Percentiles rank a stretch among this genome's conserved stretches.
phyloP scores from a whole-genome alignment of 1,140 invertebrate genomes.

The Papilio helenus region DNA sequence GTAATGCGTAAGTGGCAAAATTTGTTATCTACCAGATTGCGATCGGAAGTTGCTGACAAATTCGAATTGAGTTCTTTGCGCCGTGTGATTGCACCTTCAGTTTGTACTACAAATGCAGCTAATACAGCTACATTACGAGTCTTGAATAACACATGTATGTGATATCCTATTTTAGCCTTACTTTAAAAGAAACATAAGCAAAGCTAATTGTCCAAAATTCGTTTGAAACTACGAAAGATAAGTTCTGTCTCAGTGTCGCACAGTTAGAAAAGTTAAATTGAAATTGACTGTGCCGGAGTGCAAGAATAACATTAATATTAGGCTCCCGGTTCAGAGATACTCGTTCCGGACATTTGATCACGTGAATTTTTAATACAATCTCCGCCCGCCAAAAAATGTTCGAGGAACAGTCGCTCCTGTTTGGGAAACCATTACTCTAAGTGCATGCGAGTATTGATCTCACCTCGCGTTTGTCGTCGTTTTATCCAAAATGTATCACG shows the following conservation, averaged over 20 bases:
- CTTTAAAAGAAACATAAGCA: not conserved
- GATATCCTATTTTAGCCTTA: not conserved
- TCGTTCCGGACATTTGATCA: slow-evolving; percentile 57
- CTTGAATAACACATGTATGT: too few species aligned
- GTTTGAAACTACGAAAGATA: slow-evolving; percentile 17
- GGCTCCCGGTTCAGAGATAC: slow-evolving; percentile 45
- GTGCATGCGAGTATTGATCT: slow-evolving; percentile 59
- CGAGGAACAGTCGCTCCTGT: slow-evolving; percentile 52
- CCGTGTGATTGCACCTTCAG: too few species aligned
- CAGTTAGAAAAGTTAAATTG: slow-evolving; percentile 49
- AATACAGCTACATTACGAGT: too few species aligned
- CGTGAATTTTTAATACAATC: slow-evolving; percentile 70
- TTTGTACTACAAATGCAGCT: too few species aligned
- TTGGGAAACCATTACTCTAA: slow-evolving; percentile 70
- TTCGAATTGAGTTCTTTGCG: too few species aligned
- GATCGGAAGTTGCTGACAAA: too few species aligned
- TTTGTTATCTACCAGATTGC: too few species aligned
- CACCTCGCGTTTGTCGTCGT: slow-evolving; percentile 45
- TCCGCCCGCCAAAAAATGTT: slow-evolving; percentile 57
- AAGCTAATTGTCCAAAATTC: not conserved
- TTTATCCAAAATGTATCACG: slow-evolving; percentile 41
- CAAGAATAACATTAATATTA: slow-evolving; percentile 59
- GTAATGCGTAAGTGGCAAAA: too few species aligned
- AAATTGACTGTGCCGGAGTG: slow-evolving; percentile 55
- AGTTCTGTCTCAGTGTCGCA: slow-evolving; percentile 41